Base-by-base conservation (phyloP, 2,888 invertebrate genomes). In the Nomada ruficornis region DNA sequence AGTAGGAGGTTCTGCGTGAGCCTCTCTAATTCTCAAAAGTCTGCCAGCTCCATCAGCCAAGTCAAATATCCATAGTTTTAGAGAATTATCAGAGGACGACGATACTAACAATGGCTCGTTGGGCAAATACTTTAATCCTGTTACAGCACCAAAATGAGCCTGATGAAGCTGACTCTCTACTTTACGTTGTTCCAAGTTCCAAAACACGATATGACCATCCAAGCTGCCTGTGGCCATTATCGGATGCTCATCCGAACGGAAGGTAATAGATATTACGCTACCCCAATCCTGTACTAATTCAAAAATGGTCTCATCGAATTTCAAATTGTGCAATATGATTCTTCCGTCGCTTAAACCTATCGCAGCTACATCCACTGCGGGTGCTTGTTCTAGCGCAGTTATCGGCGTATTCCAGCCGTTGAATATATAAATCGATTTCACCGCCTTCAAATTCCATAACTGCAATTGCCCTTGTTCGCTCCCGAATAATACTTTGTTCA, bases 261-360 rank as follows among this genome's bases (percentile, higher is more conserved):
- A 99, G 2, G 98, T 95, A 62, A 99, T 95, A 15, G 96, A 95
- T 5, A 97, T 97, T 0, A 99, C 97, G 47, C 96, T 94, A 10
- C 99, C 99, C 97, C 98, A 98, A 87, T 99, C 98, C 94, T 99
- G 99, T 7, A 95, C 94, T 92, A 99, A 97, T 84, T 97, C 96
- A 95, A 98, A 96, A 0, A 99, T 90, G 0, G 96, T 96, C 91
- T 97, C 96, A 92, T 99, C 98, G 90, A 94, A 97, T 91, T 97
- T 97, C 20, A 99, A 94, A 94, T 99, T 99, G 84, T 99, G 97
- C 29, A 99, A 93, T 62, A 97, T 94, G 44, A 99, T 97, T 90
- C 95, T 96, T 0, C 99, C 98, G 94, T 96, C 96, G 0, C 95
- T 95, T 80, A 99, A 94, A 5, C 98, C 99, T 70, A 99, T 95